Base-by-base conservation (phyloP, 37 sponge, comb jelly and placozoan genomes). In the Geodia barretti region DNA sequence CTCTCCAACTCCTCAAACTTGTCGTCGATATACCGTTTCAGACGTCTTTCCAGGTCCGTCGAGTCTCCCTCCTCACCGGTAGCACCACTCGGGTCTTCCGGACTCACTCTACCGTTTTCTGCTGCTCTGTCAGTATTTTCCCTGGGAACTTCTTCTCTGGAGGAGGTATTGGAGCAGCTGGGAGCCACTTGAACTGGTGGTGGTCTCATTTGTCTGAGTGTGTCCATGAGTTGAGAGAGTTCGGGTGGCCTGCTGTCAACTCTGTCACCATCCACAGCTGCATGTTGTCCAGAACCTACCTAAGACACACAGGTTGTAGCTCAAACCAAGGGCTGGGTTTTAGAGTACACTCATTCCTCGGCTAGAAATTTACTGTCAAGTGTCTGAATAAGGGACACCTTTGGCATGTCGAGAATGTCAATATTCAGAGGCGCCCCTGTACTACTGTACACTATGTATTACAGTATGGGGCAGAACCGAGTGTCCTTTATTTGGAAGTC, bases 1-100 rank as follows among this genome's bases (percentile, higher is more conserved):
- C 24, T 58, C 73, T 72, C 40, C n/a, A 84, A 47, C 39, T 84
- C 60, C 64, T 40, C 76, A 66, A 84, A 69, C 70, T 76, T 75
- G 3, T 34, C 25, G 58, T 84, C 84, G 11, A 84, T 68, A 33
- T 84, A 76, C 1, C 23, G 25, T 60, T 76, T n/a, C 68, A 84
- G 23, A 25, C 75, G 61, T 39, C 54, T 68, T 41, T 84, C 84
- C 37, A 84, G 20, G 0, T 73, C 68, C 21, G 41, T 7, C n/a
- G 62, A 17, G 19, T 21, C 31, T 20, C 62, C 41, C 35, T 78
- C 78, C 30, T 39, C 20, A 21, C 38, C 30, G 4, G 66, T 7
- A 37, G 3, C 60, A 23, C 38, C 32, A 4, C 32, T 75, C 63
- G 23, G 62, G 11, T 33, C 62, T 40, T 4, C 21, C 23, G 19